Conservation (phyloP, 2,888 invertebrate genomes). For the Morpho achilles region DNA sequence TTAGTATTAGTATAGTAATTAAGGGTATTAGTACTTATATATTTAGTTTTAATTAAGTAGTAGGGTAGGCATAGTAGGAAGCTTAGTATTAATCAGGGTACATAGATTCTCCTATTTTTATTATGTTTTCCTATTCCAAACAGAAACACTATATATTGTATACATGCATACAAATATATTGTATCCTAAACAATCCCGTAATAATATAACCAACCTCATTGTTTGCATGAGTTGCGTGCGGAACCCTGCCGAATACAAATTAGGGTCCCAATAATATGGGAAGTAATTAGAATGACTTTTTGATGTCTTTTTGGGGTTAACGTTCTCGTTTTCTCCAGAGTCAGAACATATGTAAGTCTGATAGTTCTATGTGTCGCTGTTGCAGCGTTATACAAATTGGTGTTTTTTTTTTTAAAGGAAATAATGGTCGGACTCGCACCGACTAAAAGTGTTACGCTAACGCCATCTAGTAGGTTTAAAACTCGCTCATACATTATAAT, state of each 20-base stretch:
- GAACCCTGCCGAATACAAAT: slow-evolving; percentile 15
- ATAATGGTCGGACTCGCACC: no score
- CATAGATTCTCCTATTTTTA: not conserved
- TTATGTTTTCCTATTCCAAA: not conserved
- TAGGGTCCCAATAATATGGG: slow-evolving; percentile 5
- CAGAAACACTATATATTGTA: not conserved
- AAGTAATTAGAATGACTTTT: slow-evolving; percentile 20
- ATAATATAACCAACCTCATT: slow-evolving; percentile 3
- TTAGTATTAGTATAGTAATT: no score
- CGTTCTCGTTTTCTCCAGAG: not conserved
- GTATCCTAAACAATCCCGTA: slow-evolving; percentile 3
- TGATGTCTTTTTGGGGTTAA: slow-evolving; percentile 9
- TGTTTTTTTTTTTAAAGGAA: no score
- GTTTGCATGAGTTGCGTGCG: not conserved
- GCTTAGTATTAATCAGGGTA: not conserved
- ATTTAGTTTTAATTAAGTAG: no score
- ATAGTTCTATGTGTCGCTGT: no score
- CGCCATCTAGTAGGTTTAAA: no score
- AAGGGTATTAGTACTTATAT: no score
- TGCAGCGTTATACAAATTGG: no score
- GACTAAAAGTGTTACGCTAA: no score
- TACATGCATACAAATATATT: not conserved
- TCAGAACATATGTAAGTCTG: no score
- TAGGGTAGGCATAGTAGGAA: not conserved
- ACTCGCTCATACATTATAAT: no score